These are phyloP conservation scores for Drepana arcuata DNA, from an alignment of 1,140 invertebrate genomes.

Conservation along the genomic window DNA sequence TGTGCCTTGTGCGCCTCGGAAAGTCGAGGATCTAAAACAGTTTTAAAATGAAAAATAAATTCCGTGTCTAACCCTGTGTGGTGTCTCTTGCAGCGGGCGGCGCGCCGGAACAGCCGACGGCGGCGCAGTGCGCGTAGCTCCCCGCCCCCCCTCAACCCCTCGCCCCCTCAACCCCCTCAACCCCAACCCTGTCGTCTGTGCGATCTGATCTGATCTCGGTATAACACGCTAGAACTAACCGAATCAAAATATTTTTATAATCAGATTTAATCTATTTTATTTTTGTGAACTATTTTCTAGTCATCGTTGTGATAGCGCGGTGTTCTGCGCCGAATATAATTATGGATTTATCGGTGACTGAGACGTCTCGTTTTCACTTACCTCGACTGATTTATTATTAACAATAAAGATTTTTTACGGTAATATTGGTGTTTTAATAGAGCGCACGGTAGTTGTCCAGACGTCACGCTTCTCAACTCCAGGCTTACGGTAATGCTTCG, in stretches of 20 bases:
- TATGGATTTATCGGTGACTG: conserved; percentile 40
- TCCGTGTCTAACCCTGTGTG: conserved; percentile 67
- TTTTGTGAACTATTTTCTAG: conserved; percentile 29
- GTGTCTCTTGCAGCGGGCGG: conserved; percentile 72
- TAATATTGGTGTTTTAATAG: conserved; percentile 59
- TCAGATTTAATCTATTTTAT: conserved; percentile 25
- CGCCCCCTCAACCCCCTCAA: conserved; percentile 33
- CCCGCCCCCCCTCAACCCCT: conserved; percentile 21
- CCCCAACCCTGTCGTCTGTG: conserved; percentile 51
- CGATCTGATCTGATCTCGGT: conserved; percentile 58
- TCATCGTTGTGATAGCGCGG: conserved; percentile 45
- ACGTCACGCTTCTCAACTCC: conserved; percentile 43
- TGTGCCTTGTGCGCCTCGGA: no score
- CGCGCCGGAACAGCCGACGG: conserved; percentile 66
- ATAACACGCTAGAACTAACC: conserved; percentile 60
- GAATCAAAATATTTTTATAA: conserved; percentile 29
- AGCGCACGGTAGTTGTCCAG: conserved; percentile 41
- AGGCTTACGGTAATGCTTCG: conserved; percentile 55
- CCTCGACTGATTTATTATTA: conserved; percentile 67
- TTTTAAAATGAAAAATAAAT: conserved; percentile 47
- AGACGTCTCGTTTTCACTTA: conserved; percentile 53
- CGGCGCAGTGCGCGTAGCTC: conserved; percentile 71
- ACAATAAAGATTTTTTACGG: conserved; percentile 62
- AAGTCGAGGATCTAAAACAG: conserved; percentile 37
- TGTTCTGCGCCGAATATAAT: conserved; percentile 20